A percentile compares a stretch with the other conserved stretches of the same genome.
phyloP scores from a whole-genome alignment of 1,140 invertebrate species.

The Aphelinus certus region DNA sequence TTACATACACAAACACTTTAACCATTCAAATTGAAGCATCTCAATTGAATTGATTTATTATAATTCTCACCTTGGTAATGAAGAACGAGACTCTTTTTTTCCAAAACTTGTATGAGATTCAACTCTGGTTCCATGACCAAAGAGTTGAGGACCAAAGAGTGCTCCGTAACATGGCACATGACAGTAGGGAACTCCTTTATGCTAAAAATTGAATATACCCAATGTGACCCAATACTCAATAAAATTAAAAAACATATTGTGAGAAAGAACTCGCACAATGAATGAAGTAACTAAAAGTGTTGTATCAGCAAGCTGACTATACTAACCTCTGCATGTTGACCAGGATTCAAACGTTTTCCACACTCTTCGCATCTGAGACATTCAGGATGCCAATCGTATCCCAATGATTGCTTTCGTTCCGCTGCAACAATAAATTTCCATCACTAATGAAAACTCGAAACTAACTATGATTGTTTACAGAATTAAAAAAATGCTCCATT shows the following conservation, averaged over 20 bases:
- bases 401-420: conserved; percentile 89
- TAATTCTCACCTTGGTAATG: conserved; percentile 57
- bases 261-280: background rate
- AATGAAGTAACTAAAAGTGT: too few species aligned
- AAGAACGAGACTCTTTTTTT: conserved; percentile 69
- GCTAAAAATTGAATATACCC: conserved; percentile 64
- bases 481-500: too few species aligned
- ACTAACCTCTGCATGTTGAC: conserved; percentile 85
- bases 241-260: background rate
- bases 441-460: conserved; percentile 20
- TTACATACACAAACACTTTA: background rate
- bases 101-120: conserved; percentile 89
- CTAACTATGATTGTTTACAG: background rate
- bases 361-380: conserved; percentile 91
- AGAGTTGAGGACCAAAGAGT: conserved; percentile 85
- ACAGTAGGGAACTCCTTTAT: conserved; percentile 91
- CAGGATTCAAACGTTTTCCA: conserved; percentile 87
- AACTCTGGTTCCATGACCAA: conserved; percentile 87
- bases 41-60: background rate
- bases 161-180: conserved; percentile 91
- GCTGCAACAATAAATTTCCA: conserved; percentile 66
- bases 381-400: conserved; percentile 93
- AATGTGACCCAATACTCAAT: too few species aligned
- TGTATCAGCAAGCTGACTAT: background rate
- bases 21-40: background rate